Evolutionary conservation across 2,113 vertebrate genomes (phyloP).

Genomic region (Blennius ocellaris): DNA sequence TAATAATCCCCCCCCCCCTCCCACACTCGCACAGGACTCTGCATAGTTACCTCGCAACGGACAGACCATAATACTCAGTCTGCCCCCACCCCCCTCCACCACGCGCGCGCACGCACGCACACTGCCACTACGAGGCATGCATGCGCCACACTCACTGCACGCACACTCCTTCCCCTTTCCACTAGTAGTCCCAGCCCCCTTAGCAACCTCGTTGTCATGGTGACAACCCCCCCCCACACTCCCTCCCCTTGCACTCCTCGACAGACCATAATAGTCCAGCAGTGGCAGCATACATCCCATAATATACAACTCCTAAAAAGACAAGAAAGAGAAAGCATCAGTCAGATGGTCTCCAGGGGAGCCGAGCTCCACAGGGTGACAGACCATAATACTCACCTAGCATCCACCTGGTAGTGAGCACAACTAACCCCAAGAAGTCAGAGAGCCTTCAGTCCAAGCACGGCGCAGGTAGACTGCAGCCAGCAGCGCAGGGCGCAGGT

Average conservation of each 20-base stretch:
- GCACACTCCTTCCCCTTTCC: slow-evolving; percentile 81
- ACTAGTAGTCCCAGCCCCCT: slow-evolving; percentile 83
- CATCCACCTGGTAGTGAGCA: slow-evolving; percentile 73
- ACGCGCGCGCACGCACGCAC: slow-evolving; percentile 60
- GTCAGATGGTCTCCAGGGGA: slow-evolving; percentile 80
- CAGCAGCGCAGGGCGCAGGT: slow-evolving; percentile 3
- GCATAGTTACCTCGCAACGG: slow-evolving; percentile 88
- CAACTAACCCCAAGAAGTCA: slow-evolving; percentile 51
- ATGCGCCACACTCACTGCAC: slow-evolving; percentile 66
- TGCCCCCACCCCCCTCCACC: slow-evolving; percentile 74
- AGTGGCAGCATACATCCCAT: slow-evolving; percentile 81
- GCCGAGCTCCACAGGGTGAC: slow-evolving; percentile 78
- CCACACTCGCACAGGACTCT: slow-evolving; percentile 86
- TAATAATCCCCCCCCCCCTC: slow-evolving; percentile 85
- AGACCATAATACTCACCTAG: slow-evolving; percentile 84
- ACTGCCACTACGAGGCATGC: slow-evolving; percentile 63
- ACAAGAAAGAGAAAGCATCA: slow-evolving; percentile 66
- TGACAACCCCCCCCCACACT: slow-evolving; percentile 76
- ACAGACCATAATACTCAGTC: slow-evolving; percentile 88
- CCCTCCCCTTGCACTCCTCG: slow-evolving; percentile 60
- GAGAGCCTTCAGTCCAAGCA: slow-evolving; percentile 52
- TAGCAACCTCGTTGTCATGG: slow-evolving; percentile 87
- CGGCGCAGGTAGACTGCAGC: slow-evolving; percentile 17
- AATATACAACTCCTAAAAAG: slow-evolving; percentile 83
- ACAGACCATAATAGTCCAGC: slow-evolving; percentile 87